Conservation (phyloP, 2,888 invertebrate species). For the Ganaspis brasiliensis region DNA sequence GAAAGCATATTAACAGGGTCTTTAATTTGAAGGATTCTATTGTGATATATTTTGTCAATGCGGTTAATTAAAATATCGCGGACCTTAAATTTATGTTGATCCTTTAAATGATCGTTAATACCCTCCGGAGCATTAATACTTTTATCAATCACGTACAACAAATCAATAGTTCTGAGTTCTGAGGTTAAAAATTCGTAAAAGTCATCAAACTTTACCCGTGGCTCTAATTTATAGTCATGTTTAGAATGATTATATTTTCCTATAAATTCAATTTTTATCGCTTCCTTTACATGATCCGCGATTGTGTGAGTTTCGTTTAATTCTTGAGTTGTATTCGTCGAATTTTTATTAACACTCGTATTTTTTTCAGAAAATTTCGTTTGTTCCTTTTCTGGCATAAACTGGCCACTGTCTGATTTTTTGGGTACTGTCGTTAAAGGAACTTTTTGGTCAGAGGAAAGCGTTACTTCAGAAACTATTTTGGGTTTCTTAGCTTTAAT, state of each 20-base stretch:
- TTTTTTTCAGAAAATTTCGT: neutral
- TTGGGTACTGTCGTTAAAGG: neutral
- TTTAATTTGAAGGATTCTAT: slow-evolving; percentile 28
- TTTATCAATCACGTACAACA: slow-evolving; percentile 55
- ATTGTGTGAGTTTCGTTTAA: neutral
- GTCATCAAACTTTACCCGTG: slow-evolving; percentile 52
- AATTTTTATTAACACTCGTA: neutral
- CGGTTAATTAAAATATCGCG: slow-evolving; percentile 42
- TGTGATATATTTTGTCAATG: slow-evolving; percentile 13
- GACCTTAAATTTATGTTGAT: slow-evolving; percentile 45
- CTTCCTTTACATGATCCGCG: slow-evolving; percentile 17
- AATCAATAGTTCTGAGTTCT: slow-evolving; percentile 53
- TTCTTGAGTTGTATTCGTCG: neutral
- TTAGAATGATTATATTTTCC: slow-evolving; percentile 34
- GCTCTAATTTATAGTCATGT: slow-evolving; percentile 55
- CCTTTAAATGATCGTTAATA: slow-evolving; percentile 19
- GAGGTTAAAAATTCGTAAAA: slow-evolving; percentile 57
- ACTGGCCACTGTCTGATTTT: neutral
- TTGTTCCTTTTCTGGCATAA: neutral
- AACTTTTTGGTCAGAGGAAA: too few relatives aligned
- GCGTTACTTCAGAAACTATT: too few relatives aligned
- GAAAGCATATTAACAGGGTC: slow-evolving; percentile 39
- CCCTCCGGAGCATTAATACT: neutral
- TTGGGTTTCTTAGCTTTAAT: too few relatives aligned
- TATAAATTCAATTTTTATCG: slow-evolving; percentile 22